These are phyloP conservation scores for Natrix natrix DNA, from an alignment of 2,797 vertebrate species.

Conservation along the genomic window DNA sequence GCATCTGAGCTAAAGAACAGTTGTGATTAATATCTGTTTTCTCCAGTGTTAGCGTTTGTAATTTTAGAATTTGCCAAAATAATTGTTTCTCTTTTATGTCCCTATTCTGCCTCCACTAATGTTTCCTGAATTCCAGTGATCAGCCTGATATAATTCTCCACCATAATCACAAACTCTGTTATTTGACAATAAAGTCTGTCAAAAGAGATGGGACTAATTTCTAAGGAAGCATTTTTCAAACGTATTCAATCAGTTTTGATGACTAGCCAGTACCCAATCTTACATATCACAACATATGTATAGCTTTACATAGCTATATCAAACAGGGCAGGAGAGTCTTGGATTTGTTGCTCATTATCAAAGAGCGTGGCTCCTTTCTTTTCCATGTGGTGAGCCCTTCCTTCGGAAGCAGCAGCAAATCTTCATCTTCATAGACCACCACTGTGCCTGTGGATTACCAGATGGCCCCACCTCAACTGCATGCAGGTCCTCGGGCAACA, in stretches of 20 bases:
- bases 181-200: not conserved
- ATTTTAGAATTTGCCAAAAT: slow-evolving; percentile 51
- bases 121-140: not conserved
- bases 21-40: slow-evolving; percentile 37
- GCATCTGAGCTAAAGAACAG: not conserved
- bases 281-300: not conserved
- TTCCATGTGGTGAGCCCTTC: not conserved
- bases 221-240: not conserved
- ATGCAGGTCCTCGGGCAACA: not conserved
- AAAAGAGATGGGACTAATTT: not conserved
- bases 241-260: not conserved
- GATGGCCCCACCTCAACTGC: not conserved
- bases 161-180: not conserved
- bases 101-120: not conserved
- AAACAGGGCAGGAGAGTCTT: not conserved
- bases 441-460: not conserved
- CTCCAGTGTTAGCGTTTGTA: slow-evolving; percentile 34
- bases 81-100: slow-evolving; percentile 27
- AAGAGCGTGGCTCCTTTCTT: not conserved
- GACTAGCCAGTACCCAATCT: not conserved
- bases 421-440: not conserved
- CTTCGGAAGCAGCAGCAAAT: not conserved
- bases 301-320: not conserved
- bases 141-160: not conserved
- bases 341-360: not conserved